These are phyloP conservation scores for Digitonthophagus gazella DNA, from an alignment of 2,888 invertebrate species.

Conservation along the genomic window DNA sequence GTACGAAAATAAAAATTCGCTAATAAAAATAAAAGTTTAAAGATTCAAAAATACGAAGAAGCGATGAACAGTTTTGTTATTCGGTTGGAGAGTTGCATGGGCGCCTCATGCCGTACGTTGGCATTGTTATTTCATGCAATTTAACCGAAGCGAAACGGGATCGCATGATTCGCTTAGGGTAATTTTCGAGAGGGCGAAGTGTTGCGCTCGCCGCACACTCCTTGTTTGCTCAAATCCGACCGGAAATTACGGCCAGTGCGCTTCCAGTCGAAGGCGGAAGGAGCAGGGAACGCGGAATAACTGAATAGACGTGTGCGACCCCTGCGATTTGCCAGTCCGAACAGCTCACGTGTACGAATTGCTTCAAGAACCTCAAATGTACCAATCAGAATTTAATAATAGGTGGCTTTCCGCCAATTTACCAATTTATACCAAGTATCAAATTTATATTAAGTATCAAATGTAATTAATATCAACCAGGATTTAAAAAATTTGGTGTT, in stretches of 20 bases:
- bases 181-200: slow-evolving; percentile 15
- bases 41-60: background rate
- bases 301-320: background rate
- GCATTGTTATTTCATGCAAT: slow-evolving; percentile 16
- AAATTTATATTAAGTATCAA: too few species aligned
- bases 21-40: background rate
- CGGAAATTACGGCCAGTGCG: slow-evolving; percentile 13
- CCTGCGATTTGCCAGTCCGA: background rate
- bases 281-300: background rate
- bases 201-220: slow-evolving; percentile 16
- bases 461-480: too few species aligned
- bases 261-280: slow-evolving; percentile 2
- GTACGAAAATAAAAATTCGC: background rate
- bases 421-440: too few species aligned
- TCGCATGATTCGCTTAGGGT: slow-evolving; percentile 18
- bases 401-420: background rate
- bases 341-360: background rate
- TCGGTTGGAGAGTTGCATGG: background rate
- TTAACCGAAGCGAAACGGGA: slow-evolving; percentile 14
- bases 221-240: slow-evolving; percentile 18
- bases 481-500: too few species aligned
- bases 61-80: background rate
- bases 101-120: background rate
- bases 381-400: background rate
- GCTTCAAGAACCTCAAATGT: background rate